Evolutionary conservation across 1,140 invertebrate species (phyloP), one percentile per base, ranked within the genome.

Genomic region (Polypedilum vanderplanki): DNA sequence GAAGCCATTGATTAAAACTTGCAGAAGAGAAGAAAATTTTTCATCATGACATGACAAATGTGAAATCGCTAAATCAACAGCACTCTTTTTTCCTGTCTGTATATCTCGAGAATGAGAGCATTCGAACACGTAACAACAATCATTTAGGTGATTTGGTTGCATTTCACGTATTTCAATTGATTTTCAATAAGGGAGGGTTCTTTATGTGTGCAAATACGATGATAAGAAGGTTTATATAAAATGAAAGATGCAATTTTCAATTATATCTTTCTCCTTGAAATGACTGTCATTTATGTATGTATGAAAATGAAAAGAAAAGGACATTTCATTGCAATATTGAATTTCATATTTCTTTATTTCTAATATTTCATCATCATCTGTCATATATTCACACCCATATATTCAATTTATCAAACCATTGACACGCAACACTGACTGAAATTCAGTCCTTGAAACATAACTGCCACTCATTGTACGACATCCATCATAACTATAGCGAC

Each of bases 401-500:
- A 12, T 70, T 70, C 18, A 70, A 10, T 70, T 24, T 41, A 86
- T 83, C 41, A 87, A 79, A 18, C 82, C 82, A 10, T 87, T 76
- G 0, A 82, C 78, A 22, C 87, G 79, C 0, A 87, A 87, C 77
- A 82, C 85, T 78, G 88, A 87, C 20, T 87, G 77, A 81, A 87
- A 89, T 78, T 90, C 88, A 73, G 85, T 86, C n/a, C 87, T 83
- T 40, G 86, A 79, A 17, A 90, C 84, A 79, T 90, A 90, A 41
- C 86, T 85, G 2, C 89, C 89, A 65, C 83, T 81, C 67, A 91
- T 81, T 1, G 84, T 82, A 24, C 89, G 81, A 15, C 80, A 79
- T 5, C 89, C 90, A 1, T 86, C 86, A 80, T 90, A 93, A 0
- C 81, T 85, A 33, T 85, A 84, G 74, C 91, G 84, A 0, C 90